Conservation (phyloP, 2,888 invertebrate species). For the Cheilosia urbana region DNA sequence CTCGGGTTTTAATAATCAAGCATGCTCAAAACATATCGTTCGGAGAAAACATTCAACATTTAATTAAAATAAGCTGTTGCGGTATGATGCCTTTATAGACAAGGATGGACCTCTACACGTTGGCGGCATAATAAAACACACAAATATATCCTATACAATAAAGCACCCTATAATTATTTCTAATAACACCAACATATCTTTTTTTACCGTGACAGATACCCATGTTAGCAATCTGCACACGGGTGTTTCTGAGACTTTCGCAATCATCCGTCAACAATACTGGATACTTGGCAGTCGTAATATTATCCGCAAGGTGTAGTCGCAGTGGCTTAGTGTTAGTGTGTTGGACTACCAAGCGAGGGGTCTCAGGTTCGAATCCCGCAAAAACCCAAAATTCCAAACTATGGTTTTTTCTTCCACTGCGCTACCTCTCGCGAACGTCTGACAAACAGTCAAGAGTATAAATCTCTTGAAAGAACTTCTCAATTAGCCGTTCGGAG, state of each 20-base stretch:
- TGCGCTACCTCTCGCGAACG: too few relatives aligned
- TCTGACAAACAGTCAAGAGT: too few relatives aligned
- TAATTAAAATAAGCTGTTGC: not conserved
- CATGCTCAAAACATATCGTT: constrained; percentile 2
- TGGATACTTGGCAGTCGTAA: constrained; percentile 47
- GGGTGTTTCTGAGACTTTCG: not conserved
- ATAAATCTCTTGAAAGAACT: too few relatives aligned
- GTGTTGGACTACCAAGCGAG: too few relatives aligned
- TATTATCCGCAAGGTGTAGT: constrained; percentile 23
- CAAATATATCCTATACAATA: constrained; percentile 5
- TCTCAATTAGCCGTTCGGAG: too few relatives aligned
- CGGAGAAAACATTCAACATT: not conserved
- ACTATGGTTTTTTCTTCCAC: too few relatives aligned
- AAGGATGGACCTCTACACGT: constrained; percentile 8
- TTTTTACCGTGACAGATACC: constrained; percentile 6
- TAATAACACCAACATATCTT: constrained; percentile 10
- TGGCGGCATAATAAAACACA: constrained; percentile 17
- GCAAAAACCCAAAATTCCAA: too few relatives aligned
- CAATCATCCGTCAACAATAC: constrained; percentile 30
- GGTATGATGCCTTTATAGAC: not conserved
- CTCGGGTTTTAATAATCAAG: not conserved
- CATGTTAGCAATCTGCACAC: not conserved
- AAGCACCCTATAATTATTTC: constrained; percentile 43
- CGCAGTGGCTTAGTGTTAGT: too few relatives aligned
- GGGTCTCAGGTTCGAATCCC: too few relatives aligned